Evolutionary conservation across 64 coral and sea anemone species (phyloP).

Genomic region (Acropora yongei): DNA sequence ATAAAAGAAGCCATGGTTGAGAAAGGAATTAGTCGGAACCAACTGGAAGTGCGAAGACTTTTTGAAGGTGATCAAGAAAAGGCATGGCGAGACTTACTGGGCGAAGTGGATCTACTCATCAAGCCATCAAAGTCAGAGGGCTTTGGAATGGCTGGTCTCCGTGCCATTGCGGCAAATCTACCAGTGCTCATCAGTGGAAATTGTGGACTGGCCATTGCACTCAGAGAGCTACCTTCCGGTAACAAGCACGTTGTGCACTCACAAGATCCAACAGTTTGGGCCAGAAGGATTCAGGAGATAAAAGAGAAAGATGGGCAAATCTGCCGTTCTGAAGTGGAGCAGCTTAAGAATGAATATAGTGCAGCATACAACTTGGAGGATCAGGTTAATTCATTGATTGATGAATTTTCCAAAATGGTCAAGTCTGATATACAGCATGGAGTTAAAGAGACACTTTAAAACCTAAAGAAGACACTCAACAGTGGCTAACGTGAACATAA

Average conservation of each 20-base stretch:
- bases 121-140: constrained; percentile 34
- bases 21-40: neutral
- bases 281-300: neutral
- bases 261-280: constrained; percentile 6
- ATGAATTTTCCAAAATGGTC: neutral
- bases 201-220: constrained; percentile 11
- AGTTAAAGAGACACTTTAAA: no score
- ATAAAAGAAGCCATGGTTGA: neutral
- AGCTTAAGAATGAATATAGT: neutral
- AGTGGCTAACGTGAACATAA: neutral
- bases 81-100: neutral
- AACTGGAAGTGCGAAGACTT: neutral
- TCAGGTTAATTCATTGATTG: neutral
- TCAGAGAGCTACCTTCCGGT: constrained; percentile 18
- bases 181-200: constrained; percentile 26
- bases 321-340: neutral
- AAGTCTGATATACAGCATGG: neutral
- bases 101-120: constrained; percentile 27
- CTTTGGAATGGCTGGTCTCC: constrained; percentile 30
- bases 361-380: neutral
- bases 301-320: neutral
- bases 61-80: neutral
- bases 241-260: neutral
- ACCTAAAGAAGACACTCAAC: no score
- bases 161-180: constrained; percentile 15